Evolutionary conservation across 2,888 invertebrate species (phyloP).

Genomic region (Pherbina coryleti): DNA sequence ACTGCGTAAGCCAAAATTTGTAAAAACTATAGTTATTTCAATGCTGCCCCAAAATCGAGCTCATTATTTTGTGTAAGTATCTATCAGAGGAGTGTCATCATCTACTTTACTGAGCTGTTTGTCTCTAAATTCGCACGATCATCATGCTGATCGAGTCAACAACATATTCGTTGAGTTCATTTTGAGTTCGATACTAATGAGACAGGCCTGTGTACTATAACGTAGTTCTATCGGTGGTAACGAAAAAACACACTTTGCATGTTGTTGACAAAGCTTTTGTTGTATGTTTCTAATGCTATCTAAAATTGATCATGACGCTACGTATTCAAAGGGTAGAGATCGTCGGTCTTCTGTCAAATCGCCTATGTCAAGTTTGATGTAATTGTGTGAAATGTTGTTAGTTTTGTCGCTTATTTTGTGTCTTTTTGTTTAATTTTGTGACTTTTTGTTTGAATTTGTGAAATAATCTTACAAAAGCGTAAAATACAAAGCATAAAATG

Average conservation of each 20-base stretch:
- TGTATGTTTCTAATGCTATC: slow-evolving; percentile 31
- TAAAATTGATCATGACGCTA: slow-evolving; percentile 38
- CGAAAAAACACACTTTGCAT: not conserved
- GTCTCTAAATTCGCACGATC: not conserved
- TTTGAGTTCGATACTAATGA: slow-evolving; percentile 6
- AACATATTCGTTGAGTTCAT: slow-evolving; percentile 5
- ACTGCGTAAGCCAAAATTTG: not conserved
- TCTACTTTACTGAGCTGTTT: not conserved
- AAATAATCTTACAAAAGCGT: too few relatives aligned
- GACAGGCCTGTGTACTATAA: not conserved
- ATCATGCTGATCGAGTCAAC: not conserved
- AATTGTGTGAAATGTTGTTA: slow-evolving; percentile 1
- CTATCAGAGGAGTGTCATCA: not conserved
- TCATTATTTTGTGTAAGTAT: not conserved
- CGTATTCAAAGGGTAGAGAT: slow-evolving; percentile 5
- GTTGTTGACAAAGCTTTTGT: not conserved
- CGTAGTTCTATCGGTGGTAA: not conserved
- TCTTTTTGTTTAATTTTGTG: too few relatives aligned
- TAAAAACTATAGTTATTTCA: not conserved
- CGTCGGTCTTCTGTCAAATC: not conserved
- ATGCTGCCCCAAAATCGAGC: not conserved
- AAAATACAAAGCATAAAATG: too few relatives aligned
- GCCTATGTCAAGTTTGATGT: slow-evolving; percentile 13
- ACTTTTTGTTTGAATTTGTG: too few relatives aligned
- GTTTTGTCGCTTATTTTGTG: not conserved